Percentiles rank a stretch among this genome's conserved stretches.
phyloP scores from a whole-genome alignment of 2,797 vertebrate genomes.

The Glossophaga mutica region DNA sequence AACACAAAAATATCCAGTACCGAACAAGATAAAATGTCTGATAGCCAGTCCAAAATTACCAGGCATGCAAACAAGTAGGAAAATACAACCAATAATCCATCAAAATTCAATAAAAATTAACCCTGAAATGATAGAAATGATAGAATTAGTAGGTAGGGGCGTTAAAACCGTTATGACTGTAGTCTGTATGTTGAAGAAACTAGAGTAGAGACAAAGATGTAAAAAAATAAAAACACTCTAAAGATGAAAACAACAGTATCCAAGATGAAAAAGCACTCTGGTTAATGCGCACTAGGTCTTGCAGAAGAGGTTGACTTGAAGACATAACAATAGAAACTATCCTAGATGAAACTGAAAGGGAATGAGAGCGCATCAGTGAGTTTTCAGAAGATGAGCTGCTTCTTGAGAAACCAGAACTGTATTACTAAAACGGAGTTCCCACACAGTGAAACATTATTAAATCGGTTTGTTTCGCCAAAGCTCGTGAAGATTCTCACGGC shows the following conservation, averaged over 20 bases:
- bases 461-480: background rate
- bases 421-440: background rate
- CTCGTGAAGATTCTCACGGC: background rate
- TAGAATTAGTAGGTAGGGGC: background rate
- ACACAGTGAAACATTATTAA: background rate
- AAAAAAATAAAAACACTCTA: background rate
- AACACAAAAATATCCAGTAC: background rate
- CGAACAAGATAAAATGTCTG: background rate
- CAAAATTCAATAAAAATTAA: background rate
- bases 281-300: background rate
- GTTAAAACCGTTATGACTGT: background rate
- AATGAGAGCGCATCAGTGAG: background rate
- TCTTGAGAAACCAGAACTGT: slow-evolving; percentile 10
- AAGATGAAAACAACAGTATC: background rate
- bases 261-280: background rate
- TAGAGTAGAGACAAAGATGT: background rate
- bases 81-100: background rate
- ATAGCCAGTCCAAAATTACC: background rate
- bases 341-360: background rate
- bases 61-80: background rate
- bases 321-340: background rate
- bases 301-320: background rate
- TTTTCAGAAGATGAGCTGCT: background rate
- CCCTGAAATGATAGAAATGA: background rate
- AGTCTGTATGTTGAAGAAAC: background rate